phyloP scores from a whole-genome alignment of 2,797 vertebrate genomes.

The Odontamblyopus rebecca region DNA sequence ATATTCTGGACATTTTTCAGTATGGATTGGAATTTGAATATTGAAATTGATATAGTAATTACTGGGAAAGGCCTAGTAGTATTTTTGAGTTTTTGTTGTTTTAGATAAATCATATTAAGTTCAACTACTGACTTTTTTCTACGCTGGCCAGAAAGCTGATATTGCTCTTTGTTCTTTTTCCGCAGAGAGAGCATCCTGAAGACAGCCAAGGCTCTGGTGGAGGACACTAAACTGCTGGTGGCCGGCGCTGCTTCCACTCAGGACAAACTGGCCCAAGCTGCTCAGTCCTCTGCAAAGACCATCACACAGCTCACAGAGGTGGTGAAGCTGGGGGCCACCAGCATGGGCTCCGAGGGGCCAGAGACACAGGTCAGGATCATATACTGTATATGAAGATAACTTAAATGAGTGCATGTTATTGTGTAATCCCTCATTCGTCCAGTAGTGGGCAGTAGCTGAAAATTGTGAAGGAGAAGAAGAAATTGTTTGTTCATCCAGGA shows the following conservation, averaged over 20 bases:
- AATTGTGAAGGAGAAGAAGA: neutral
- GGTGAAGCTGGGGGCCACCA: slow-evolving; percentile 94
- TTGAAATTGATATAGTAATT: no score
- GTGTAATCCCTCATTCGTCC: no score
- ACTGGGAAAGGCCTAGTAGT: no score
- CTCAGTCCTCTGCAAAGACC: slow-evolving; percentile 95
- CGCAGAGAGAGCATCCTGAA: slow-evolving; percentile 96
- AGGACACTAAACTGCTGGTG: slow-evolving; percentile 84
- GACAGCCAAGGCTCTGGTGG: slow-evolving; percentile 85
- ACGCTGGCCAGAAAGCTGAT: slow-evolving; percentile 6
- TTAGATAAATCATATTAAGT: neutral
- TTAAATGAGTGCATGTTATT: neutral
- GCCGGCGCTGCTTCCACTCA: slow-evolving; percentile 91
- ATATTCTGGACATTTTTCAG: no score
- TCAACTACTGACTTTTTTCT: neutral
- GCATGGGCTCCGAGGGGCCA: slow-evolving; percentile 93
- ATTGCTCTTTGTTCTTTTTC: slow-evolving; percentile 10
- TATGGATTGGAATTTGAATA: no score
- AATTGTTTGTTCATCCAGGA: neutral
- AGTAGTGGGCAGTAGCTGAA: no score
- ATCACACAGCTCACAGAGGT: slow-evolving; percentile 98
- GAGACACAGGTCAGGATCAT: slow-evolving; percentile 89
- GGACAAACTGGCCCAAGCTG: slow-evolving; percentile 94
- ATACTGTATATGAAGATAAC: neutral
- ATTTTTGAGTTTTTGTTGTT: no score